Evolutionary conservation across 2,797 vertebrate genomes (phyloP).

Genomic region (Lepilemur ruficaudatus): DNA sequence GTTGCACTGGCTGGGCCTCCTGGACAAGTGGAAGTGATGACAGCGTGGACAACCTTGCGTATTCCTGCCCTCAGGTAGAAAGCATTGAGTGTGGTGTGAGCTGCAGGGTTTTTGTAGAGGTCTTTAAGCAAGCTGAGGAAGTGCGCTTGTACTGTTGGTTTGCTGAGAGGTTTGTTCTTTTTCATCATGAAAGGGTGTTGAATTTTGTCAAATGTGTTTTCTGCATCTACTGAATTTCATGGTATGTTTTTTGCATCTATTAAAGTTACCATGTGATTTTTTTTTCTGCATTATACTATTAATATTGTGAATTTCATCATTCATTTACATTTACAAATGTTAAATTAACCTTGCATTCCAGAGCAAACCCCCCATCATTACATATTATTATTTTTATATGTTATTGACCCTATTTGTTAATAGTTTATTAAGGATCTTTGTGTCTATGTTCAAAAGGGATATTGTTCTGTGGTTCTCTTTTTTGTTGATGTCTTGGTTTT

Average conservation of each 20-base stretch:
- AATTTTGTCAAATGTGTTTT: neutral
- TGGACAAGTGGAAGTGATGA: neutral
- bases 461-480: neutral
- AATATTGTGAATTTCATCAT: neutral
- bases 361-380: neutral
- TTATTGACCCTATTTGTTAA: neutral
- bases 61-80: neutral
- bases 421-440: neutral
- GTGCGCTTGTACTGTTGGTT: neutral
- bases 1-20: neutral
- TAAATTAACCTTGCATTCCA: neutral
- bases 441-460: neutral
- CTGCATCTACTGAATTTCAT: neutral
- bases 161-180: neutral
- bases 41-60: neutral
- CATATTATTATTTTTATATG: neutral
- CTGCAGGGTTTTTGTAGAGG: neutral
- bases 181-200: neutral
- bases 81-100: neutral
- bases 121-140: neutral
- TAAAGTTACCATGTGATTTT: neutral
- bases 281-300: neutral
- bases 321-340: neutral
- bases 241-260: neutral
- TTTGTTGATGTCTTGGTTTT: neutral